Evolutionary conservation across 1,140 invertebrate genomes (phyloP).

Genomic region (Globodera rostochiensis): DNA sequence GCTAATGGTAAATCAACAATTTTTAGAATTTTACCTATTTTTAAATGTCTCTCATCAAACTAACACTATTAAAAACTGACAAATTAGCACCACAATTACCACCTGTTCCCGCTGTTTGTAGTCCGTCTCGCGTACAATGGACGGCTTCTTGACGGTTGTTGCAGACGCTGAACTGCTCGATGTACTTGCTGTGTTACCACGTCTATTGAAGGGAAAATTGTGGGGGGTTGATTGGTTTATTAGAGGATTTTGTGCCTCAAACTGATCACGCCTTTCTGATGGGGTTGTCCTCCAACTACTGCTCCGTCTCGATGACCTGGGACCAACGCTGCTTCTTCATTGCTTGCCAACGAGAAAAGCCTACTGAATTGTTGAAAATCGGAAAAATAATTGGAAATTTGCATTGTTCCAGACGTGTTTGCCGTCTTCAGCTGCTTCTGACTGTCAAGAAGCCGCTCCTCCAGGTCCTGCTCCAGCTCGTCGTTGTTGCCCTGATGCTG

Average conservation of each 20-base stretch:
- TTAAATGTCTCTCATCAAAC: too few relatives aligned
- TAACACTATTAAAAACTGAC: neutral
- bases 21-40: too few relatives aligned
- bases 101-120: conserved; percentile 23
- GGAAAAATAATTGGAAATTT: neutral
- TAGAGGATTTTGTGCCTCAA: neutral
- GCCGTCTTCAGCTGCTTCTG: conserved; percentile 44
- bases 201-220: neutral
- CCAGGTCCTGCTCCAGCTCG: conserved; percentile 3
- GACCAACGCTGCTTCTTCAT: conserved; percentile 5
- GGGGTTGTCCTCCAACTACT: neutral
- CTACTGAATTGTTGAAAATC: neutral
- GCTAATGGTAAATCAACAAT: too few relatives aligned
- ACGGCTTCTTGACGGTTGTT: conserved; percentile 2
- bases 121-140: neutral
- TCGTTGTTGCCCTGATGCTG: neutral
- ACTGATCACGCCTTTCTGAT: conserved; percentile 13
- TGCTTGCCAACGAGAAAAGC: conserved; percentile 19
- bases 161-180: neutral
- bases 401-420: conserved; percentile 32
- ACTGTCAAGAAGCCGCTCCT: conserved; percentile 8
- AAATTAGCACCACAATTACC: neutral
- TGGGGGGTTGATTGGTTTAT: too few relatives aligned
- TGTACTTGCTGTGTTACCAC: neutral
- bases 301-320: neutral